A percentile compares a stretch with the other conserved stretches of the same genome.
phyloP scores from a whole-genome alignment of 2,888 invertebrate genomes.

The Liposcelis brunnea region DNA sequence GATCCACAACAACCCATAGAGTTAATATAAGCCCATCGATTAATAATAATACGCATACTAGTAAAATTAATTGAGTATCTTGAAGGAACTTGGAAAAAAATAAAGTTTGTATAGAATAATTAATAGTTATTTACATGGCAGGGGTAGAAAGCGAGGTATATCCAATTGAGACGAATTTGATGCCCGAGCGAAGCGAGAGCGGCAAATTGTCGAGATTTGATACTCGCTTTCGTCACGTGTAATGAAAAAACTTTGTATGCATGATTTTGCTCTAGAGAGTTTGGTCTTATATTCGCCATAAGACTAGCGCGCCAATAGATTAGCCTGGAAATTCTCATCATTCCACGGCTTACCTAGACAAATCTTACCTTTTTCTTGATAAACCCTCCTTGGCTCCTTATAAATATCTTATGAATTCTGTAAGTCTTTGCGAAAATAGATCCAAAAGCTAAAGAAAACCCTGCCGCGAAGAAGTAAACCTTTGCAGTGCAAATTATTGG shows the following conservation, averaged over 20 bases:
- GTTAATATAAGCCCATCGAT: conserved; percentile 70
- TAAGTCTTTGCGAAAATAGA: conserved; percentile 93
- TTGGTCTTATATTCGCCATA: too few relatives aligned
- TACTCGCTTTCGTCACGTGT: not conserved
- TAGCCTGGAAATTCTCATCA: too few relatives aligned
- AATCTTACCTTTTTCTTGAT: conserved; percentile 62
- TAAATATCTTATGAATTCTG: conserved; percentile 79
- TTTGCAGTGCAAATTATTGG: conserved; percentile 76
- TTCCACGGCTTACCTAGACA: too few relatives aligned
- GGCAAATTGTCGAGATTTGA: too few relatives aligned
- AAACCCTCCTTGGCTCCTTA: conserved; percentile 60
- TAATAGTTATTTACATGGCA: too few relatives aligned
- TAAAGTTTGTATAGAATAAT: not conserved
- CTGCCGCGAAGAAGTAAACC: conserved; percentile 75
- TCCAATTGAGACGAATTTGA: too few relatives aligned
- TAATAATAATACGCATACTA: conserved; percentile 64
- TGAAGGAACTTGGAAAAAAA: conserved; percentile 44
- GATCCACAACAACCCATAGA: conserved; percentile 71
- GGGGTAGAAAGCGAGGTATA: not conserved
- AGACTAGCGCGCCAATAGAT: too few relatives aligned
- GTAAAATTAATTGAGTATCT: conserved; percentile 71
- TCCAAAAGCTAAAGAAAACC: conserved; percentile 81
- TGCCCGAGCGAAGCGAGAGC: too few relatives aligned
- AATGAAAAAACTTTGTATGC: not conserved
- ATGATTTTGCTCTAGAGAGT: not conserved